Base-by-base conservation (phyloP, 2,888 invertebrate species). In the Mechanitis mazaeus region DNA sequence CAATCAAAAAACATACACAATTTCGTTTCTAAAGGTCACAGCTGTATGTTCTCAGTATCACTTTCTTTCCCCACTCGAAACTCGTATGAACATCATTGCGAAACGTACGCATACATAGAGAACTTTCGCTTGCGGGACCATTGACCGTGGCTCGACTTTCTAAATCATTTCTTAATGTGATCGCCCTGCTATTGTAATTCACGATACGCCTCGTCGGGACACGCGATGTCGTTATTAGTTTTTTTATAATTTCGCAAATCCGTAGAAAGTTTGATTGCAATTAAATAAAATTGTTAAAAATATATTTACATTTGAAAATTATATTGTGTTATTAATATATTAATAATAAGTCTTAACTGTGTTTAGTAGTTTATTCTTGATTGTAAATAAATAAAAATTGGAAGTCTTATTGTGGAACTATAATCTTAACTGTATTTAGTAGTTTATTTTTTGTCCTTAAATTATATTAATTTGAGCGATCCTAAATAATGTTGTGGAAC, bases 61-160 rank as follows among this genome's bases (percentile, higher is more conserved):
- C 83, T 81, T 84, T 83, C 81, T 78, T 81, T 76, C 75, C 65
- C 60, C 20, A 50, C 57, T 59, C 58, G 55, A 60, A 64, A 66
- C 63, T 60, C 60, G 61, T 64, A 67, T 56, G 61, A 60, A 64
- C 69, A 64, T 69, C 68, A 56, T 71, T 71, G 69, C 69, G 70
- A 72, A 72, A 72, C 69, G 58, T 77, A 80, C 81, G 80, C 81
- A 79, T 76, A 72, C 68, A 67, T 69, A 66, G 66, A 61, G 75
- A 84, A 88, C 87, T 89, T 89, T 90, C 89, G 85, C 89, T 77
- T 69, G 78, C 78, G 80, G 75, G 89, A 84, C 86, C 86, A 79
- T 81, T 86, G 89, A 87, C 89, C 89, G 89, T 88, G 87, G 83
- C 73, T 78, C 79, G 79, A 83, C 90, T 90, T 90, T 90, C 90